Evolutionary conservation across 2,888 invertebrate species (phyloP).

Genomic region (Yponomeuta cagnagella): DNA sequence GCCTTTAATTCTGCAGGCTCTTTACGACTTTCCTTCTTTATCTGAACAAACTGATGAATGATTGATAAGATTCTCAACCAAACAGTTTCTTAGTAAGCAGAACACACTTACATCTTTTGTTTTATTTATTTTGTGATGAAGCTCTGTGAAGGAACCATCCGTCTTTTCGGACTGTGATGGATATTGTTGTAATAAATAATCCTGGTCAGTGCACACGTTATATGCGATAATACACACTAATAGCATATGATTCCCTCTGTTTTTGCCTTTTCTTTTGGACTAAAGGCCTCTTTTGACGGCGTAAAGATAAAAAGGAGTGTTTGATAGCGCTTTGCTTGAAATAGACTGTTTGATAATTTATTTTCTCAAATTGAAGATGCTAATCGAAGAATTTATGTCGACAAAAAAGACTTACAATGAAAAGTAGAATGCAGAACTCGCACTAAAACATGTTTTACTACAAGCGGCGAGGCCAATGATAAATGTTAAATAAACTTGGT

Average conservation of each 20-base stretch:
- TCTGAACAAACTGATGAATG: too few species aligned
- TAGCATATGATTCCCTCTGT: neutral
- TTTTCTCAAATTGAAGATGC: neutral
- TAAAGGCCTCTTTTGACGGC: neutral
- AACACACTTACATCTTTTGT: neutral
- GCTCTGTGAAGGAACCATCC: neutral
- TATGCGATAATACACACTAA: neutral
- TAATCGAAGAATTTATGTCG: too few species aligned
- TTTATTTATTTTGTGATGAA: neutral
- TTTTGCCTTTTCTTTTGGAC: neutral
- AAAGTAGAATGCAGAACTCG: too few species aligned
- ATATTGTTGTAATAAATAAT: conserved; percentile 1
- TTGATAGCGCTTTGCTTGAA: neutral
- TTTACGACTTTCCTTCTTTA: too few species aligned
- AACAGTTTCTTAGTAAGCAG: neutral
- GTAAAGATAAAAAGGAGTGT: neutral
- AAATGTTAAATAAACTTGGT: too few species aligned
- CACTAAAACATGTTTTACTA: too few species aligned
- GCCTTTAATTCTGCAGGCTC: too few species aligned
- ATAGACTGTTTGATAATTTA: neutral
- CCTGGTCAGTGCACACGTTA: neutral
- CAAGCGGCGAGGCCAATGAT: too few species aligned
- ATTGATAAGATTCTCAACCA: neutral
- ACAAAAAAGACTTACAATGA: too few species aligned
- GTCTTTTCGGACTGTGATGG: conserved; percentile 1